Percentiles rank a stretch among this genome's conserved stretches.
phyloP scores from a whole-genome alignment of 2,797 vertebrate species.

The Pipistrellus pygmaeus region DNA sequence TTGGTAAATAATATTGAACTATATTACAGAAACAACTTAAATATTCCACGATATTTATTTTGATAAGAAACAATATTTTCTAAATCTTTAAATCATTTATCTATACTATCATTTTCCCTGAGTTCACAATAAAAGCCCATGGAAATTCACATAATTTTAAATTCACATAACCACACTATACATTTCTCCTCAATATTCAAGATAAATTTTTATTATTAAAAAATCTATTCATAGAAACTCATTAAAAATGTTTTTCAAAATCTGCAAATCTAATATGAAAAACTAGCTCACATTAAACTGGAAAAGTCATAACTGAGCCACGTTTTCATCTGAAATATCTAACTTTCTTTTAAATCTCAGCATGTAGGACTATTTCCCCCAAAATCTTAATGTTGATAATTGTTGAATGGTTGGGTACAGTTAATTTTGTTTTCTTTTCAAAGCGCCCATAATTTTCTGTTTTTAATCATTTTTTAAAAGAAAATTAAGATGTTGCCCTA shows the following conservation, averaged over 20 bases:
- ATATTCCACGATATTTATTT: conserved; percentile 12
- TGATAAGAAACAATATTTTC: background rate
- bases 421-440: background rate
- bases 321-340: background rate
- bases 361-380: background rate
- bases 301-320: background rate
- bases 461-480: background rate
- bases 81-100: conserved; percentile 28
- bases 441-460: background rate
- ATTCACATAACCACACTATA: background rate
- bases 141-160: background rate
- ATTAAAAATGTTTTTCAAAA: background rate
- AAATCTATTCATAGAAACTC: conserved; percentile 48
- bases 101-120: background rate
- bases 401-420: background rate
- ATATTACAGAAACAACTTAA: conserved; percentile 22
- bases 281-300: background rate
- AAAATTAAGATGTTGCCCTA: background rate
- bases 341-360: background rate
- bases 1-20: conserved; percentile 20
- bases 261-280: background rate
- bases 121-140: background rate
- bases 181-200: conserved; percentile 42
- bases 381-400: background rate
- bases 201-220: conserved; percentile 42